Conservation (phyloP, 2,888 invertebrate genomes). For the Trachelus troglodyta region DNA sequence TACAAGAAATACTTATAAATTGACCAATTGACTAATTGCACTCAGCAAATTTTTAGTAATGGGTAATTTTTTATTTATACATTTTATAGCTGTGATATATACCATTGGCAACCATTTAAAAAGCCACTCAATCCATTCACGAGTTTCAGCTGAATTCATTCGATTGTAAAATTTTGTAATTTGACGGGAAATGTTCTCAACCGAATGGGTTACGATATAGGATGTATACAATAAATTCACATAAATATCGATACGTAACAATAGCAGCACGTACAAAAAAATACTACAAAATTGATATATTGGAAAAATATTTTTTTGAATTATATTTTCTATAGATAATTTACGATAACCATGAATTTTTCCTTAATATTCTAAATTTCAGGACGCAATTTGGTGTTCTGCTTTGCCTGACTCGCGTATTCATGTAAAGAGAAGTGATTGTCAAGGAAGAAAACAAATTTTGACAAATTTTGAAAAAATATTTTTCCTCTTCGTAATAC, state of each 20-base stretch:
- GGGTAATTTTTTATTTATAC: no score
- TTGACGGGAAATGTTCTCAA: neutral
- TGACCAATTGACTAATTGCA: neutral
- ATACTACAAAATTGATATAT: no score
- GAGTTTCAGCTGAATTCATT: neutral
- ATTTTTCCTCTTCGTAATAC: slow-evolving; percentile 14
- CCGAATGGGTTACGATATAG: neutral
- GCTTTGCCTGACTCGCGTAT: no score
- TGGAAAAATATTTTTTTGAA: no score
- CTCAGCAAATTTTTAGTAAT: neutral
- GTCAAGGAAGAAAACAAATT: neutral
- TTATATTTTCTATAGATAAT: no score
- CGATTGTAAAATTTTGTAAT: neutral
- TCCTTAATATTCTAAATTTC: no score
- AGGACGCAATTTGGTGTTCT: no score
- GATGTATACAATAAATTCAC: neutral
- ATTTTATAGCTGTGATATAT: no score
- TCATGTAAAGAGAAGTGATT: neutral
- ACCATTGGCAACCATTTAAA: no score
- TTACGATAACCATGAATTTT: no score
- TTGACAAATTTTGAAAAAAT: neutral
- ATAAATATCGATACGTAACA: neutral
- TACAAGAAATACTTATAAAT: neutral
- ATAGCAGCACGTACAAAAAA: neutral
- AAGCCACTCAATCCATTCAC: no score